phyloP scores from a whole-genome alignment of 1,140 invertebrate genomes.

The Neotoxoptera formosana region DNA sequence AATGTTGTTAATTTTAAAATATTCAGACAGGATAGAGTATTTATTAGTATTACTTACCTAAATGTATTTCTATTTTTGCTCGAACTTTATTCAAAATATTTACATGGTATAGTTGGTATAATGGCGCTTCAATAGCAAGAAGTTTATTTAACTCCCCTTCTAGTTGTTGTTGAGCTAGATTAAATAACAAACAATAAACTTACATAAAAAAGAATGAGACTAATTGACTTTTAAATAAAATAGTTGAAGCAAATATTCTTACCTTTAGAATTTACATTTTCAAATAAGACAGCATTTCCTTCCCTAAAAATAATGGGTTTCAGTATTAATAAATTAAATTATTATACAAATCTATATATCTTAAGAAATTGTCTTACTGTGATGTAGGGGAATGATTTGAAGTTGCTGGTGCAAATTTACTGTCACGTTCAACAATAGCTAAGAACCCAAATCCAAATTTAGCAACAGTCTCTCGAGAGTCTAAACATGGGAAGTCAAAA shows the following conservation, averaged over 20 bases:
- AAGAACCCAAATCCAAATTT: slow-evolving; percentile 93
- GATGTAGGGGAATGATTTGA: slow-evolving; percentile 51
- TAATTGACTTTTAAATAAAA: not conserved
- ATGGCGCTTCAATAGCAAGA: slow-evolving; percentile 78
- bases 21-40: not conserved
- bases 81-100: slow-evolving; percentile 80
- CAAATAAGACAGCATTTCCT: slow-evolving; percentile 38
- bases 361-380: slow-evolving; percentile 33
- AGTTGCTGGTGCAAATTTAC: slow-evolving; percentile 31
- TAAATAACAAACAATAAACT: not conserved
- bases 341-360: not conserved
- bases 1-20: not conserved
- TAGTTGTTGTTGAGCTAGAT: slow-evolving; percentile 57
- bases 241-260: not conserved
- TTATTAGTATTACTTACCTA: slow-evolving; percentile 69
- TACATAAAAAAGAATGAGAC: not conserved
- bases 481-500: slow-evolving; percentile 90
- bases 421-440: slow-evolving; percentile 80
- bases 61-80: slow-evolving; percentile 81
- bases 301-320: slow-evolving; percentile 11
- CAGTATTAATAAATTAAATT: not conserved
- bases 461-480: slow-evolving; percentile 83
- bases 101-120: slow-evolving; percentile 85
- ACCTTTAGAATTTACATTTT: slow-evolving; percentile 48
- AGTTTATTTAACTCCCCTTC: slow-evolving; percentile 69